Evolutionary conservation across 2,113 vertebrate species (phyloP).

Genomic region (Merops nubicus): DNA sequence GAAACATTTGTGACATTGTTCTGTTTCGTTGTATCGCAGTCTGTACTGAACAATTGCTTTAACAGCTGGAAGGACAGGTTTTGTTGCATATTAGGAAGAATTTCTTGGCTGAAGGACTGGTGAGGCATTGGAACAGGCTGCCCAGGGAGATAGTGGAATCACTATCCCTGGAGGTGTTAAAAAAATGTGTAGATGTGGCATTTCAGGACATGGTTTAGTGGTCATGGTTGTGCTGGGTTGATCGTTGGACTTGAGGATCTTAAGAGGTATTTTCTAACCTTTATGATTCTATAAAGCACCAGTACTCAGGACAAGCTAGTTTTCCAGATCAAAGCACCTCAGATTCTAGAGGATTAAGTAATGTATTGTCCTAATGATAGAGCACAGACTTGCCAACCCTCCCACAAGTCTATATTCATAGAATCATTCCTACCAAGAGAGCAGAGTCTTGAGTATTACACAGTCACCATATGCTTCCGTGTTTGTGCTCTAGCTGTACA

Average conservation of each 20-base stretch:
- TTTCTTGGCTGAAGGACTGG: no score
- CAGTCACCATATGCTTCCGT: rapidly evolving
- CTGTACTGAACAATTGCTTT: background rate
- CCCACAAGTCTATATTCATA: background rate
- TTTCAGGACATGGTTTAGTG: no score
- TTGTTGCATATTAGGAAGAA: no score
- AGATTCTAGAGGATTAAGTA: background rate
- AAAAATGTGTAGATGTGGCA: no score
- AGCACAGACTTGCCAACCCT: background rate
- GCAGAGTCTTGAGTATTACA: background rate
- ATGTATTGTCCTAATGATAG: background rate
- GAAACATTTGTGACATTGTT: background rate
- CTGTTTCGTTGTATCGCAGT: background rate
- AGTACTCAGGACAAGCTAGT: background rate
- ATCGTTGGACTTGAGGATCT: no score
- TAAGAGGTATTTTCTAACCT: no score
- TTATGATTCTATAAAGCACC: background rate
- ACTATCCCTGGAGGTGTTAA: no score
- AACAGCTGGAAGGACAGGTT: background rate
- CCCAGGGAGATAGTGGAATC: no score
- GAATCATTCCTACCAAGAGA: background rate
- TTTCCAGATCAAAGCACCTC: background rate
- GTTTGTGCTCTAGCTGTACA: slow-evolving; percentile 84
- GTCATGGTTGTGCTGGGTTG: no score
- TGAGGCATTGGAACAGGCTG: no score